Evolutionary conservation across 2,888 invertebrate species (phyloP).

Genomic region (Hypomecis punctinalis): DNA sequence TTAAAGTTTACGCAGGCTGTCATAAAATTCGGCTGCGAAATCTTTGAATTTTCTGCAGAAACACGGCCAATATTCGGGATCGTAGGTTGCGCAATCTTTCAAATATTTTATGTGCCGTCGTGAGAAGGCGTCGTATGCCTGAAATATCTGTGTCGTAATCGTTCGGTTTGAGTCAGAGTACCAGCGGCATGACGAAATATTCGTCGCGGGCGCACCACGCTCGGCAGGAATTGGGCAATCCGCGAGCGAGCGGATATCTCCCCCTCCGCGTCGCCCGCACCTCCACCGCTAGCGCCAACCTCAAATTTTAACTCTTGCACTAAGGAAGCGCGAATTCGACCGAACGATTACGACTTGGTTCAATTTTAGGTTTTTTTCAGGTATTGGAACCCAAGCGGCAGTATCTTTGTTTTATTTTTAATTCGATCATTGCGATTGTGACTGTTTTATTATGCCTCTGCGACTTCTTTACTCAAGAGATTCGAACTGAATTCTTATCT

Average conservation of each 20-base stretch:
- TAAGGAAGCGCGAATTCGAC: conserved; percentile 61
- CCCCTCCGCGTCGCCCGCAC: conserved; percentile 51
- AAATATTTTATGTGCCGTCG: conserved; percentile 38
- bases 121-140: conserved; percentile 47
- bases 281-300: conserved; percentile 49
- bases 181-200: conserved; percentile 69
- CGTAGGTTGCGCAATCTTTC: conserved; percentile 18
- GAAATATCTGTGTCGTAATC: conserved; percentile 68
- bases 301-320: conserved; percentile 66
- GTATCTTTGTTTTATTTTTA: conserved; percentile 38
- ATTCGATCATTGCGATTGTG: conserved; percentile 54
- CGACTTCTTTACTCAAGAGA: conserved; percentile 25
- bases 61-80: conserved; percentile 52
- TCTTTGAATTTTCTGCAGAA: conserved; percentile 80
- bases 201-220: conserved; percentile 61
- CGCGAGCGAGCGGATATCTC: conserved; percentile 68
- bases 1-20: conserved; percentile 82
- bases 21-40: conserved; percentile 76
- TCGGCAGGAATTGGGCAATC: conserved; percentile 78
- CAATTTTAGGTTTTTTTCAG: conserved; percentile 63
- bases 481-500: neutral
- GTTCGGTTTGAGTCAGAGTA: conserved; percentile 69
- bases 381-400: conserved; percentile 36
- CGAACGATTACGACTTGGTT: conserved; percentile 59
- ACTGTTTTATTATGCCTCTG: conserved; percentile 28